These are phyloP conservation scores for Spondyliosoma cantharus DNA, from an alignment of 2,797 vertebrate genomes.

Conservation along the genomic window DNA sequence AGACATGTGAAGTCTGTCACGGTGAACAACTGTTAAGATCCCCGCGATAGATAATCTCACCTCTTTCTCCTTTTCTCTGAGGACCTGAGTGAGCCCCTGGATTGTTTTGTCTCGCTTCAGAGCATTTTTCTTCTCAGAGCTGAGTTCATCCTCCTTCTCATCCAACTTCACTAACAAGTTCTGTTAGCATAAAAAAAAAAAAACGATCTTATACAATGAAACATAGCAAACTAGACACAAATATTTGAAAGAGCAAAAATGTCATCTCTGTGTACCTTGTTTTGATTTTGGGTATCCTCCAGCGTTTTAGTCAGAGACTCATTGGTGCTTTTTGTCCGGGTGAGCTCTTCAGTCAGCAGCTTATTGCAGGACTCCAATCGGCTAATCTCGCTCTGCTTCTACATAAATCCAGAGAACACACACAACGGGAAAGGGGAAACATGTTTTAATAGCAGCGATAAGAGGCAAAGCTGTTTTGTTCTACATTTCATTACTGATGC, in stretches of 20 bases:
- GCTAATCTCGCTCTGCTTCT: constrained; percentile 74
- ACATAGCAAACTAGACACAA: neutral
- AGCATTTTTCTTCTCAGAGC: constrained; percentile 91
- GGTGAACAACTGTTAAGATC: neutral
- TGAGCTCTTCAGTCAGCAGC: constrained; percentile 80
- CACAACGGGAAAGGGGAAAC: constrained; percentile 24
- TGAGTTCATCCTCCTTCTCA: constrained; percentile 89
- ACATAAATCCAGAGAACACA: constrained; percentile 50
- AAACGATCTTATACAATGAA: neutral
- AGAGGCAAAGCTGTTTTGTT: constrained; percentile 17
- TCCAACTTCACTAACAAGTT: constrained; percentile 86
- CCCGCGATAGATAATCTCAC: constrained; percentile 66
- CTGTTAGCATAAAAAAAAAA: constrained; percentile 78
- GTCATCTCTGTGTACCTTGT: constrained; percentile 74
- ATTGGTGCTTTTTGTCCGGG: constrained; percentile 68
- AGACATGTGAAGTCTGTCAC: neutral
- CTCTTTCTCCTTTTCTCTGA: constrained; percentile 95
- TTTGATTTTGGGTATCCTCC: constrained; percentile 78
- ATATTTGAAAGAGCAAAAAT: neutral
- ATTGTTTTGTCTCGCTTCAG: constrained; percentile 98
- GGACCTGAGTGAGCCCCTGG: constrained; percentile 92
- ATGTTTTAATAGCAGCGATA: constrained; percentile 19
- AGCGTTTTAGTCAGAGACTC: constrained; percentile 77
- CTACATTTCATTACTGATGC: constrained; percentile 6
- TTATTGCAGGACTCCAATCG: constrained; percentile 77